These are phyloP conservation scores for Meloe dianella DNA, from an alignment of 2,888 invertebrate genomes.

Conservation along the genomic window DNA sequence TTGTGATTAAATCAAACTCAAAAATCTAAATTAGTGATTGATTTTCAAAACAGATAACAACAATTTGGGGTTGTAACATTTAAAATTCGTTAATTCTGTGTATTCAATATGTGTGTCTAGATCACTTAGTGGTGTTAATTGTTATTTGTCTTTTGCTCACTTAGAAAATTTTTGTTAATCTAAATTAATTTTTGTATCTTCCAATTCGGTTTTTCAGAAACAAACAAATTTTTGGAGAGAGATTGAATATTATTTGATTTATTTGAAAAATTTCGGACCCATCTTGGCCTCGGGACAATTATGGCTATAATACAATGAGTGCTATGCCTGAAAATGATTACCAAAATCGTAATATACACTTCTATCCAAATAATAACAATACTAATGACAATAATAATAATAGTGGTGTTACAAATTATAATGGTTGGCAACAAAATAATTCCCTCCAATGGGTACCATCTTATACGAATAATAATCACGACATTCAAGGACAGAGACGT, in stretches of 20 bases:
- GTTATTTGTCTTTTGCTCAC: background rate
- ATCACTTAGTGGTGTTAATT: background rate
- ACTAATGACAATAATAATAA: slow-evolving; percentile 21
- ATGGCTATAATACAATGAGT: slow-evolving; percentile 66
- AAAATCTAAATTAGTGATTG: background rate
- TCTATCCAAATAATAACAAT: slow-evolving; percentile 16
- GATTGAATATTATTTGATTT: no score
- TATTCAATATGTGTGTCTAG: background rate
- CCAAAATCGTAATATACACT: slow-evolving; percentile 38
- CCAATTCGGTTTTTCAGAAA: background rate
- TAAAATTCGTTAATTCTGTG: slow-evolving; percentile 36
- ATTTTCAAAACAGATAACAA: background rate
- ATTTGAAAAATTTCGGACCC: slow-evolving; percentile 56
- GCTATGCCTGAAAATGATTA: slow-evolving; percentile 38
- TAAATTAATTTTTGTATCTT: background rate
- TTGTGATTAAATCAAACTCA: background rate
- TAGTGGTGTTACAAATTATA: slow-evolving; percentile 22
- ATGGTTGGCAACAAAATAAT: slow-evolving; percentile 19
- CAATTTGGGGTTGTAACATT: slow-evolving; percentile 59
- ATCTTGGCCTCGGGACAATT: slow-evolving; percentile 62
- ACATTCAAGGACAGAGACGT: slow-evolving; percentile 1
- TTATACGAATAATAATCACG: slow-evolving; percentile 17
- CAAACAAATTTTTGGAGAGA: no score
- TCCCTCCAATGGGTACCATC: slow-evolving; percentile 27
- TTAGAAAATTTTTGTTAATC: background rate